Percentiles rank a stretch among this genome's conserved stretches.
phyloP scores from a whole-genome alignment of 2,113 vertebrate genomes.

The Synodontis membranacea region DNA sequence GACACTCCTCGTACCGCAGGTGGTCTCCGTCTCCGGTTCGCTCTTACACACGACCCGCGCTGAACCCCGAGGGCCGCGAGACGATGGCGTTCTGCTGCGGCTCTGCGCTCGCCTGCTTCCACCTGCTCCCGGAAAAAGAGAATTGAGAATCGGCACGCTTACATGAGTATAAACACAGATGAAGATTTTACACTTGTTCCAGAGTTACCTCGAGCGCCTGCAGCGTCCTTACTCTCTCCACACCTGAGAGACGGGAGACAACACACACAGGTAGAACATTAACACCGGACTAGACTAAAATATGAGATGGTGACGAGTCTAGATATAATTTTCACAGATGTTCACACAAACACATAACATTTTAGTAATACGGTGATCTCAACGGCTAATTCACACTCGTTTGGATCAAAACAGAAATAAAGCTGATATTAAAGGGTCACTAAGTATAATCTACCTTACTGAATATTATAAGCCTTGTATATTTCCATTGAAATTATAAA shows the following conservation, averaged over 20 bases:
- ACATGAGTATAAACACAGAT: background rate
- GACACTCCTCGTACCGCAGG: constrained; percentile 64
- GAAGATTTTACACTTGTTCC: background rate
- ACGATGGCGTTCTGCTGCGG: constrained; percentile 73
- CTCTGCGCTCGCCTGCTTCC: constrained; percentile 65
- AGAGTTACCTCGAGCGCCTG: constrained; percentile 63
- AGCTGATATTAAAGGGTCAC: background rate
- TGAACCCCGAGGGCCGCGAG: constrained; percentile 70
- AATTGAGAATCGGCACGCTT: background rate
- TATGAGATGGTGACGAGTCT: background rate
- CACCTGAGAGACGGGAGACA: constrained; percentile 57
- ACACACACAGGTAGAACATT: constrained; percentile 5
- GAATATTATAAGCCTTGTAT: background rate
- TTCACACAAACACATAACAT: background rate
- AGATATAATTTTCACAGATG: background rate
- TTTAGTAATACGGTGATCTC: background rate
- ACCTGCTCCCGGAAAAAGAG: constrained; percentile 53
- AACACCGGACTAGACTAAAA: background rate
- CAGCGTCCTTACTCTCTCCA: constrained; percentile 58
- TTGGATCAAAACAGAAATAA: too few species aligned
- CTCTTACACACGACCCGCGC: constrained; percentile 87
- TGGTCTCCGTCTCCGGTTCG: constrained; percentile 80
- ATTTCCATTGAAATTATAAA: background rate
- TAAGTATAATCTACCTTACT: too few species aligned
- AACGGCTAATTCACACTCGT: background rate